Percentiles rank a stretch among this genome's conserved stretches.
phyloP scores from a whole-genome alignment of 2,797 vertebrate genomes.

The Gouania willdenowi region DNA sequence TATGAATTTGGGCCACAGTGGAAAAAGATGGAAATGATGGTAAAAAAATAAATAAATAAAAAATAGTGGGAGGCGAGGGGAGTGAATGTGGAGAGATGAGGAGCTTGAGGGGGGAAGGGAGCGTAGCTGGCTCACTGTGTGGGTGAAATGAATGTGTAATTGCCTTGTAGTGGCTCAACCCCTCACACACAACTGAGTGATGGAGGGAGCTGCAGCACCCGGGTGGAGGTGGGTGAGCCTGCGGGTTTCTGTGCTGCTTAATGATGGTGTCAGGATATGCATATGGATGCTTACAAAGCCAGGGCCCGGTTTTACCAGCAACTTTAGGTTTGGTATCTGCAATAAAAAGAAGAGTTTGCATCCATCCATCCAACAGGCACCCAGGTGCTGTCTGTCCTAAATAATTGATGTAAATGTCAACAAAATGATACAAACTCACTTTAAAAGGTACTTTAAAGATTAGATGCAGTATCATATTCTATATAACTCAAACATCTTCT shows the following conservation, averaged over 20 bases:
- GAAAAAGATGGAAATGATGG: conserved; percentile 16
- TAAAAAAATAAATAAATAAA: too few relatives aligned
- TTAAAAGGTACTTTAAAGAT: too few relatives aligned
- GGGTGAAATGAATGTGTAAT: conserved; percentile 73
- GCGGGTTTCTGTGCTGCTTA: conserved; percentile 4
- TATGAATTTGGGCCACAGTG: conserved; percentile 21
- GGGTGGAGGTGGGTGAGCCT: conserved; percentile 21
- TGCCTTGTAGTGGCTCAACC: conserved; percentile 63
- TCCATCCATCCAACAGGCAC: too few relatives aligned
- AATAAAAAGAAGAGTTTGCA: too few relatives aligned
- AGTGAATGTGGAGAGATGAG: neutral
- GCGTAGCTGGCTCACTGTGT: conserved; percentile 24
- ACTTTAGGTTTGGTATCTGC: too few relatives aligned
- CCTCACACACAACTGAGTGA: conserved; percentile 53
- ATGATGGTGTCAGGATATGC: conserved; percentile 29
- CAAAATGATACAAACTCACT: too few relatives aligned
- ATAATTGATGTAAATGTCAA: too few relatives aligned
- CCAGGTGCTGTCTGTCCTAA: too few relatives aligned
- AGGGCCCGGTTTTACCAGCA: too few relatives aligned
- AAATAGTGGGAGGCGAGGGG: conserved; percentile 25
- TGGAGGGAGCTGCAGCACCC: conserved; percentile 34
- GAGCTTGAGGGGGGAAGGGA: conserved; percentile 44
- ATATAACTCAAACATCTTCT: too few relatives aligned
- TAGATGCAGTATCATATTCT: too few relatives aligned
- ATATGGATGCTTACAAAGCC: neutral